phyloP scores from a whole-genome alignment of 1,140 invertebrate species.

The Heliconius himera region DNA sequence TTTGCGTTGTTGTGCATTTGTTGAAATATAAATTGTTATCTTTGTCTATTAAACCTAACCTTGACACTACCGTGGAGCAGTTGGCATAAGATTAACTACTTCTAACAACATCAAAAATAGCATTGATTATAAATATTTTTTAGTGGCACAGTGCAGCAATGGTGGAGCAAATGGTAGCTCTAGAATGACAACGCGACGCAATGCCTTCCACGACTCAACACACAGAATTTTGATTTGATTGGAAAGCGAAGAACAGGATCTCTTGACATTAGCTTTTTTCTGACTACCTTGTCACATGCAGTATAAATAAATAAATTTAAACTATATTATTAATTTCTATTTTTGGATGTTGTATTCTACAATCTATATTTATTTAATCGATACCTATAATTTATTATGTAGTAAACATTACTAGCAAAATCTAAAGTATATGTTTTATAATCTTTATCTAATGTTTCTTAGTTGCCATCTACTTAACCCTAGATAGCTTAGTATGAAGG shows the following conservation, averaged over 20 bases:
- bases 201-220: background rate
- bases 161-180: too few species aligned
- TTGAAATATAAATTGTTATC: background rate
- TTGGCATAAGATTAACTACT: background rate
- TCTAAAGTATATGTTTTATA: background rate
- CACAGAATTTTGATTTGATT: too few species aligned
- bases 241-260: background rate
- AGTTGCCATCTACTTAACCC: background rate
- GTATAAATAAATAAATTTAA: too few species aligned
- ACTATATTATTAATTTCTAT: too few species aligned
- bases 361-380: background rate
- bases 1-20: background rate
- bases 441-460: background rate
- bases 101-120: too few species aligned
- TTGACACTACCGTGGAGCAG: background rate
- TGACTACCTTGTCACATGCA: too few species aligned
- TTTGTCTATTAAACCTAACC: background rate
- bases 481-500: background rate
- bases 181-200: background rate
- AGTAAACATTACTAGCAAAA: background rate
- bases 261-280: background rate
- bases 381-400: background rate
- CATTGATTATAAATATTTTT: too few species aligned
- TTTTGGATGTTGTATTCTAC: too few species aligned
- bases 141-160: too few species aligned